Conservation (phyloP, 2,888 invertebrate genomes). For the Hermaeophaga mercurialis region DNA sequence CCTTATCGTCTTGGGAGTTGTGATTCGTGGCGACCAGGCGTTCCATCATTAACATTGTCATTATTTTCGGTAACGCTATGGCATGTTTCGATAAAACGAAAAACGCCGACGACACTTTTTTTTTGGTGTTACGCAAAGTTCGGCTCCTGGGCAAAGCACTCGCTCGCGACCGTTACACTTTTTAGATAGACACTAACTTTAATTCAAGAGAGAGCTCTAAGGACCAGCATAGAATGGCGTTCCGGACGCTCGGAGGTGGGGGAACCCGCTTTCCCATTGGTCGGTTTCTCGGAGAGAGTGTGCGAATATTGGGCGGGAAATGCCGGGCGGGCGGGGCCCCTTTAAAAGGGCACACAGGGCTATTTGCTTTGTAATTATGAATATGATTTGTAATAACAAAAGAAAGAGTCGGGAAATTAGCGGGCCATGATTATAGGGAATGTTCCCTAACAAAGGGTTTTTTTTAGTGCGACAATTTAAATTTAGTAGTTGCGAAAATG, state of each 20-base stretch:
- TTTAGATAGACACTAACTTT: constrained; percentile 39
- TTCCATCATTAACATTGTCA: constrained; percentile 62
- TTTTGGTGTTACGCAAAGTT: too few species aligned
- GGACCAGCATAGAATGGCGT: constrained; percentile 47
- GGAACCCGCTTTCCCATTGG: constrained; percentile 42
- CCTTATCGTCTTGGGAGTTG: constrained; percentile 42
- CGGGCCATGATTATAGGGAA: constrained; percentile 55
- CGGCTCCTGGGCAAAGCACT: constrained; percentile 9
- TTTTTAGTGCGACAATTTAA: constrained; percentile 57
- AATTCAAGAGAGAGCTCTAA: constrained; percentile 37
- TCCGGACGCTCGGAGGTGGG: constrained; percentile 38
- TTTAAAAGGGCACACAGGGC: constrained; percentile 45
- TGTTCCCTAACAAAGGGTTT: constrained; percentile 53
- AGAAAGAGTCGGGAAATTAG: constrained; percentile 56
- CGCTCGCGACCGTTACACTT: constrained; percentile 41
- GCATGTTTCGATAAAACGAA: too few species aligned
- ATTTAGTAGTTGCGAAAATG: constrained; percentile 54
- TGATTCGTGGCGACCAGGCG: constrained; percentile 49
- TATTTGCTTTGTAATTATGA: constrained; percentile 60
- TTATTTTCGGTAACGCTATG: constrained; percentile 42
- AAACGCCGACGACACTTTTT: too few species aligned
- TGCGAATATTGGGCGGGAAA: constrained; percentile 37
- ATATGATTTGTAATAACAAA: constrained; percentile 59
- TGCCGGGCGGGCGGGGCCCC: constrained; percentile 38
- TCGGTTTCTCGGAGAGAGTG: constrained; percentile 18